These are phyloP conservation scores for Nothoprocta pentlandii DNA, from an alignment of 2,113 vertebrate genomes.

Conservation along the genomic window DNA sequence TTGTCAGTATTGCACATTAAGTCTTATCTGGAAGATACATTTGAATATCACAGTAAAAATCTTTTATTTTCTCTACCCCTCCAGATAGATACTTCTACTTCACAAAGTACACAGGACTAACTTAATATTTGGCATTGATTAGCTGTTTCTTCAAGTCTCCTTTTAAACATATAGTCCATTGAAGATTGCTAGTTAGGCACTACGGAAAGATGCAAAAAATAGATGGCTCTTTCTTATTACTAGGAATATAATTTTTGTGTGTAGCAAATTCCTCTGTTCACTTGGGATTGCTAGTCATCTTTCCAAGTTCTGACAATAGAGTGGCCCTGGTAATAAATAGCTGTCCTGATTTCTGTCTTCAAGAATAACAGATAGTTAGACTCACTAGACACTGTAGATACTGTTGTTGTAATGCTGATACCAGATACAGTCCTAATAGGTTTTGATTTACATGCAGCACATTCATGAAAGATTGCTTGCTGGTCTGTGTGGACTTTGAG, in stretches of 20 bases:
- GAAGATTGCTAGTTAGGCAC: neutral
- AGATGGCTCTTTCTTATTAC: neutral
- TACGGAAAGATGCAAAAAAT: neutral
- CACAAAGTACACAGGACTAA: neutral
- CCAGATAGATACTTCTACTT: neutral
- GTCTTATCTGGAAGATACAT: rapidly evolving
- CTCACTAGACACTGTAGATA: neutral
- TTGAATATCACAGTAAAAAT: neutral
- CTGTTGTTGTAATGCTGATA: neutral
- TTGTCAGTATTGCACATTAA: neutral
- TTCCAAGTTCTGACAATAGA: neutral
- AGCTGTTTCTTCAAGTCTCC: neutral
- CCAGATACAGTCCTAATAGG: neutral
- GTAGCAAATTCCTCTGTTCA: neutral
- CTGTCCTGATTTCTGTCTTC: neutral
- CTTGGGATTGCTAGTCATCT: neutral
- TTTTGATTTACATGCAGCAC: slow-evolving; percentile 49
- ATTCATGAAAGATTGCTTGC: slow-evolving; percentile 22
- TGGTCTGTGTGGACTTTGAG: slow-evolving; percentile 28
- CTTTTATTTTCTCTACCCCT: rapidly evolving
- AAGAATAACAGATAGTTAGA: neutral
- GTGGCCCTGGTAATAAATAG: neutral
- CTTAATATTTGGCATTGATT: neutral
- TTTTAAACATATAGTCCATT: neutral
- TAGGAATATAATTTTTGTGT: neutral